Base-by-base conservation (phyloP, 2,113 vertebrate species). In the Clupea harengus region DNA sequence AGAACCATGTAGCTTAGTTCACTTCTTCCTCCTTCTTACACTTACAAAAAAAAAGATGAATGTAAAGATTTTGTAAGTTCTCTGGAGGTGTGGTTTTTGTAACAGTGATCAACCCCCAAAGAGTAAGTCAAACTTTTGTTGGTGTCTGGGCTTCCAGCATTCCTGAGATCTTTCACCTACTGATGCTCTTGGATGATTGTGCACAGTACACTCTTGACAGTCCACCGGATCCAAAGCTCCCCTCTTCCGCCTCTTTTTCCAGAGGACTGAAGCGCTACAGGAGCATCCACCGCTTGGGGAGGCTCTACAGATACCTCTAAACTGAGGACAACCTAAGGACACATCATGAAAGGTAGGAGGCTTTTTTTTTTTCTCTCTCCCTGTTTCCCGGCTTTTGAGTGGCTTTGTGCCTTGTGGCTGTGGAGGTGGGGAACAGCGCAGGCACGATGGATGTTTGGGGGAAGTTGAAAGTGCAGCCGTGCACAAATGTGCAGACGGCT, bases 291-390 rank as follows among this genome's bases (percentile, higher is more conserved):
- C 81, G 46, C 64, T 11, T 25, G 82, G 84, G 85, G 81, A 81
- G 49, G 60, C 52, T 87, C 6, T 11, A 67, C 64, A 39, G 72
- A 13, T 78, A 32, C 25, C 72, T 32, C 67, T 39, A 15, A 13
- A 44, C 32, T 78, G 28, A 44, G 72, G 32, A 17, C 11, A 78
- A 2, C 10, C n/a, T 39, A 87, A 32, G 18, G 85, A 86, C 78
- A 87, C 93, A 93, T 83, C 91, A 96, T 96, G 95, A 96, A 96
- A 95, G 95, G 95, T 96, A 93, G 87, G 84, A 45, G 67, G 20
- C 83, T 25, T 57, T 32, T 82, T 13, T 52, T n/a, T n/a, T n/a
- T n/a, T n/a, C n/a, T 60, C 11, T 4, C 2, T 44, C 11, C 20
- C 28, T 81, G 45, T 64, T 64, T 72, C n/a, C 28, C 49, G 72